A percentile compares a stretch with the other conserved stretches of the same genome.
These are phyloP conservation scores for Cinara cedri DNA, from an alignment of 2,888 invertebrate genomes.

Conservation along the genomic window DNA sequence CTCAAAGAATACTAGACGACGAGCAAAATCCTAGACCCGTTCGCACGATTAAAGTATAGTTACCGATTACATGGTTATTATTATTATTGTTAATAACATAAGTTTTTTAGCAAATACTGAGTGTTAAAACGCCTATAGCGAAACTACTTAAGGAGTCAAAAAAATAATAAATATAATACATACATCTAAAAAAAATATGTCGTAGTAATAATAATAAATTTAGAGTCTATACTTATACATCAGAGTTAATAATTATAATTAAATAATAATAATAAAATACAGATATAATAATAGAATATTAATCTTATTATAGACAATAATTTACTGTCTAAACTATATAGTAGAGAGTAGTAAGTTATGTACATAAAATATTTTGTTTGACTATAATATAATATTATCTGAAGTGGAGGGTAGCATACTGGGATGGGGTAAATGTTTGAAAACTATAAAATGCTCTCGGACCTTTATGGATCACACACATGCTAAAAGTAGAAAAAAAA, in stretches of 20 bases:
- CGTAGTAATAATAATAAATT: slow-evolving; percentile 41
- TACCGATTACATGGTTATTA: background rate
- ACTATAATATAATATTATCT: slow-evolving; percentile 29
- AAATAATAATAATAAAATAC: slow-evolving; percentile 44
- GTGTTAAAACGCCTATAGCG: slow-evolving; percentile 44
- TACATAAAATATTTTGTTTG: too few species aligned
- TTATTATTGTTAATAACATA: slow-evolving; percentile 35
- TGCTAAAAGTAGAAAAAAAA: slow-evolving; percentile 52
- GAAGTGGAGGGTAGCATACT: slow-evolving; percentile 23
- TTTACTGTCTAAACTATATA: slow-evolving; percentile 24
- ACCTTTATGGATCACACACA: slow-evolving; percentile 49
- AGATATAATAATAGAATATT: background rate
- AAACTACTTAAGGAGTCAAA: slow-evolving; percentile 31
- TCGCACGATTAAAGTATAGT: background rate
- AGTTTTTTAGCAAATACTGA: slow-evolving; percentile 15
- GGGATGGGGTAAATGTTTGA: slow-evolving; percentile 37
- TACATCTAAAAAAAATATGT: slow-evolving; percentile 42
- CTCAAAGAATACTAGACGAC: too few species aligned
- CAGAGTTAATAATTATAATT: slow-evolving; percentile 1
- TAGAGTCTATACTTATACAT: slow-evolving; percentile 24
- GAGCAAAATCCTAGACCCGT: slow-evolving; percentile 8
- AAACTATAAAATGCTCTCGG: slow-evolving; percentile 34
- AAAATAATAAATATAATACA: slow-evolving; percentile 6
- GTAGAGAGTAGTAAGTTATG: too few species aligned
- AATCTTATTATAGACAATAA: slow-evolving; percentile 27